phyloP scores from a whole-genome alignment of 2,888 invertebrate genomes.

The Brachylomia viminalis region DNA sequence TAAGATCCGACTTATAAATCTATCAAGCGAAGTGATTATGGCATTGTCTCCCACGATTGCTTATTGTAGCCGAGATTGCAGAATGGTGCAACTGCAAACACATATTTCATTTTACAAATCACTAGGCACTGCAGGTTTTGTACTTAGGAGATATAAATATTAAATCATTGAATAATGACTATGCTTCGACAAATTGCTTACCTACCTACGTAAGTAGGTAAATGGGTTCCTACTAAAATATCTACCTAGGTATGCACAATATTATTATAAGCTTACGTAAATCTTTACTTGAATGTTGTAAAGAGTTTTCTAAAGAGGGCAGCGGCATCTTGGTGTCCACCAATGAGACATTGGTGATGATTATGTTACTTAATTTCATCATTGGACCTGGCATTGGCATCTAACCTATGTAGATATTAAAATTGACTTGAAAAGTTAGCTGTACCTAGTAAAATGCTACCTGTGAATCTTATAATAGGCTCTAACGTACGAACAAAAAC shows the following conservation, averaged over 20 bases:
- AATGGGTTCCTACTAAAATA: neutral
- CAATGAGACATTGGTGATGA: neutral
- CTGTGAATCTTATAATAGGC: neutral
- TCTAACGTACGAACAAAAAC: neutral
- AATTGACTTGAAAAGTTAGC: neutral
- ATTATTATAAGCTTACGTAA: neutral
- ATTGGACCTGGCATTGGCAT: neutral
- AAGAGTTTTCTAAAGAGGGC: neutral
- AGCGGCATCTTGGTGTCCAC: neutral
- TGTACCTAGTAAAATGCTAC: neutral
- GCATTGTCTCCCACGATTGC: slow-evolving; percentile 31
- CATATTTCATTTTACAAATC: neutral
- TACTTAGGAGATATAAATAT: neutral
- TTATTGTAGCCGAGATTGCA: slow-evolving; percentile 12
- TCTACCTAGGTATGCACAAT: neutral
- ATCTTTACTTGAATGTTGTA: neutral
- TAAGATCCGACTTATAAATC: neutral
- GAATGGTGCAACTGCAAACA: neutral
- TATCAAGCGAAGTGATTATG: neutral
- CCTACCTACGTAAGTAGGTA: neutral
- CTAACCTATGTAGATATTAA: too few relatives aligned
- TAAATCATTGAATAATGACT: neutral
- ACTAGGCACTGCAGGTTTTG: neutral
- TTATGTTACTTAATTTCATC: too few relatives aligned
- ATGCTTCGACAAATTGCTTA: neutral